Percentiles rank a stretch among this genome's conserved stretches.
These are phyloP conservation scores for Nephrotoma appendiculata DNA, from an alignment of 2,888 invertebrate species.

Conservation along the genomic window DNA sequence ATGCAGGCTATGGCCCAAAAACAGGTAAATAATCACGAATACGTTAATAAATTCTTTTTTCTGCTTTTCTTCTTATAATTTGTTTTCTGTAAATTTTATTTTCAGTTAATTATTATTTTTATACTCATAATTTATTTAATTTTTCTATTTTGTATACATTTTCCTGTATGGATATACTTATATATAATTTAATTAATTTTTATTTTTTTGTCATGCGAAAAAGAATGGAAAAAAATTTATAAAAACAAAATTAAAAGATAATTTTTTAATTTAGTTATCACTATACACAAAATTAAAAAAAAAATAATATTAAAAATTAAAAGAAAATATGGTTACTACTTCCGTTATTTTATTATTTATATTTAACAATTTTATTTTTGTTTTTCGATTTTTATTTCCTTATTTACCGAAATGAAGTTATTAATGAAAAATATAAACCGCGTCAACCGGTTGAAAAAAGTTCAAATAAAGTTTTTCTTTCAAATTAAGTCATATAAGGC, in stretches of 20 bases:
- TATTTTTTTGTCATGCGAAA: constrained; percentile 1
- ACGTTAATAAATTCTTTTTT: background rate
- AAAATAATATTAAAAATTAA: background rate
- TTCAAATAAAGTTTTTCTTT: no score
- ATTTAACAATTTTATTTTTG: background rate
- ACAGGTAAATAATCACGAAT: constrained; percentile 48
- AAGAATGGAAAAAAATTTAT: constrained; percentile 2
- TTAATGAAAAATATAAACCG: no score
- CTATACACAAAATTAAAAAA: background rate
- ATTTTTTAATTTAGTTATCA: background rate
- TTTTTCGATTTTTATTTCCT: background rate
- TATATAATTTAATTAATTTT: background rate
- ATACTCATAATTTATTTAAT: background rate
- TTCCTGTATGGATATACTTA: background rate
- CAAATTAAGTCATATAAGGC: no score
- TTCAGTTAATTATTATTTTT: background rate
- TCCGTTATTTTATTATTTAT: background rate
- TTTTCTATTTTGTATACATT: background rate
- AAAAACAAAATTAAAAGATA: background rate
- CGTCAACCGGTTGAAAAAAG: no score
- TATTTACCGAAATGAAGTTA: background rate
- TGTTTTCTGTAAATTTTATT: background rate
- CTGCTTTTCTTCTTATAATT: background rate
- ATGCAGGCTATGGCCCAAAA: constrained; percentile 95
- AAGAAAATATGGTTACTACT: background rate